Evolutionary conservation across 2,113 vertebrate species (phyloP), one percentile per base, ranked within the genome.

Genomic region (Caranx ignobilis): DNA sequence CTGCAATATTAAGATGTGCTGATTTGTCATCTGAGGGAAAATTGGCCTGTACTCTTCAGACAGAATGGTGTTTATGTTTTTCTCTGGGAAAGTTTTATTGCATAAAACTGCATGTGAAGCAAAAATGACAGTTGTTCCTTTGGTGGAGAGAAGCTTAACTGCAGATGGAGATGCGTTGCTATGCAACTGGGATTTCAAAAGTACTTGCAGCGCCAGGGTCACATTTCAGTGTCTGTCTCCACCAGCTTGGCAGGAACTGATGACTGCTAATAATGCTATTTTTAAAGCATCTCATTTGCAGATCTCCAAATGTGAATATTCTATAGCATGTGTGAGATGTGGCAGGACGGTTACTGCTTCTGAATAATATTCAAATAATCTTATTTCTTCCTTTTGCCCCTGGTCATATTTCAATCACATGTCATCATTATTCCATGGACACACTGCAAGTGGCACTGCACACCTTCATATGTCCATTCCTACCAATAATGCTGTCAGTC

Each of bases 121-220:
- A 79, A 34, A 87, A 79, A 66, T 84, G 81, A 82, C 87, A 88
- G 83, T 89, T 89, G 87, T 87, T 91, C 83, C 81, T 77, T 69
- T 43, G 67, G 68, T 41, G 34, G 80, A 75, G 88, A 70, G 80
- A 66, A 88, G 86, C 88, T 84, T 78, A 76, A 13, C 79, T 86
- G 88, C 82, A 82, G 87, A 88, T 85, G 75, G 87, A 90, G 85
- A 91, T 85, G 87, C 31, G 93, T 94, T 94, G 93, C 93, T 92
- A 94, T 91, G 93, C 93, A 93, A 94, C 93, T 87, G 91, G 88
- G 89, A 91, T 89, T 92, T 92, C 82, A 85, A 82, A 89, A 87
- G 85, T 62, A 87, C 81, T 87, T 37, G 75, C 84, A 69, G 87
- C 69, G 67, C 78, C 87, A 83, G 86, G 85, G 88, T 87, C 91